Conservation (phyloP, 2,888 invertebrate species). For the Dolichopus griseipennis region DNA sequence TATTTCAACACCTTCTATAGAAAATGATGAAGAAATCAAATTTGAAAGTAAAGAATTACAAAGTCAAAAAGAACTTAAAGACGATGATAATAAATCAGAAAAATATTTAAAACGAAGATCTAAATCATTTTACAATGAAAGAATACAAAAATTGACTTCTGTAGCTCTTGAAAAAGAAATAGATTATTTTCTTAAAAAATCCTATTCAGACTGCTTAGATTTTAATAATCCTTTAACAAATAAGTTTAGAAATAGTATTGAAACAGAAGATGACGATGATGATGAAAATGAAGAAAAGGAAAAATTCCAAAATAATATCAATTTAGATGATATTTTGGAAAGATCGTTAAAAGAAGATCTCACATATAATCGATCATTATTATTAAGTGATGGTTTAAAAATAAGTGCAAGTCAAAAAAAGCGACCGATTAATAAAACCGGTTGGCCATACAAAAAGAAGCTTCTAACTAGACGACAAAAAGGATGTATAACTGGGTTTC, state of each 20-base stretch:
- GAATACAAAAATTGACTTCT: background rate
- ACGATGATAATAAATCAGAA: constrained; percentile 15
- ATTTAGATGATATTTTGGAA: background rate
- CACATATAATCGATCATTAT: background rate
- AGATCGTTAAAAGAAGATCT: background rate
- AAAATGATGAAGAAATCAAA: background rate
- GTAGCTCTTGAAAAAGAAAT: background rate
- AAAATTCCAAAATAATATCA: background rate
- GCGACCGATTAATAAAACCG: constrained; percentile 64
- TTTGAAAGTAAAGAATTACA: background rate
- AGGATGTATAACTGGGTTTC: background rate
- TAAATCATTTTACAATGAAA: background rate
- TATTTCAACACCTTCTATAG: background rate
- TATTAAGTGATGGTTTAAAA: background rate
- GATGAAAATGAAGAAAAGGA: background rate
- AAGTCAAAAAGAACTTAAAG: background rate
- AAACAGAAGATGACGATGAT: background rate
- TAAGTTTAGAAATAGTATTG: background rate
- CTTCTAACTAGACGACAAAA: constrained; percentile 5
- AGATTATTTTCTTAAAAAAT: background rate
- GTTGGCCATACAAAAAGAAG: constrained; percentile 59
- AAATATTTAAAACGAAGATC: background rate
- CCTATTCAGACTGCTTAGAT: background rate
- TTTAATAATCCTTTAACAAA: background rate
- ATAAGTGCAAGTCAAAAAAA: constrained; percentile 18